Base-by-base conservation (phyloP, 2,888 invertebrate species). In the Ethmia dodecea region DNA sequence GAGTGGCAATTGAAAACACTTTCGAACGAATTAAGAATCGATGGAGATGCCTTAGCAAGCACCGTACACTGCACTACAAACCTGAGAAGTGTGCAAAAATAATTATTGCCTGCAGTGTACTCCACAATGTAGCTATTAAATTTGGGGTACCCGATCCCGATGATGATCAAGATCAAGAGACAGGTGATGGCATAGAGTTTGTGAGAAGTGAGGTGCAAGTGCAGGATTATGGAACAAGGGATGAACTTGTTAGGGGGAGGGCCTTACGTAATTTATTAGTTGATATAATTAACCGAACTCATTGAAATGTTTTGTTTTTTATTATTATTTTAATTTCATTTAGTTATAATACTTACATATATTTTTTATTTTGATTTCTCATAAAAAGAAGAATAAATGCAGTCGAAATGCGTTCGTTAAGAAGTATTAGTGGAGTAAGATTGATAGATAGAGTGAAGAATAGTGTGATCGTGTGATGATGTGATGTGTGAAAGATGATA, bases 11-110 rank as follows among this genome's bases (percentile, higher is more conserved):
- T 2, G 52, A 56, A 35, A 47, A 53, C 11, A 42, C 43, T 2
- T 42, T 49, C 42, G 49, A 48, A 1, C 33, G 43, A n/a, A 14
- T 52, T 13, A 55, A 55, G 33, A 46, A 51, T 24, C 31, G 52
- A 8, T 57, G 52, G 48, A 38, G 55, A 2, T 61, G 57, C 31
- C 15, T 52, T 5, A 20, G 34, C 10, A 57, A 52, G 35, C 41
- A 54, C 18, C 24, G 55, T 5, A 33, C 33, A 1, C 33, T 55
- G 16, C 55, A 56, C 28, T 56, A 56, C 26, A 13, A 30, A 10
- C 58, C 52, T 13, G 31, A 15, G 5, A 47, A 44, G 26, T 52
- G 55, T 35, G 53, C 45, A 2, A 29, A 47, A 39, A 56, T 58
- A 20, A 49, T 58, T n/a, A 29, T 39, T 28, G 49, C 57, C 3